Evolutionary conservation across 2,797 vertebrate species (phyloP).

Genomic region (Pangasius macronema): DNA sequence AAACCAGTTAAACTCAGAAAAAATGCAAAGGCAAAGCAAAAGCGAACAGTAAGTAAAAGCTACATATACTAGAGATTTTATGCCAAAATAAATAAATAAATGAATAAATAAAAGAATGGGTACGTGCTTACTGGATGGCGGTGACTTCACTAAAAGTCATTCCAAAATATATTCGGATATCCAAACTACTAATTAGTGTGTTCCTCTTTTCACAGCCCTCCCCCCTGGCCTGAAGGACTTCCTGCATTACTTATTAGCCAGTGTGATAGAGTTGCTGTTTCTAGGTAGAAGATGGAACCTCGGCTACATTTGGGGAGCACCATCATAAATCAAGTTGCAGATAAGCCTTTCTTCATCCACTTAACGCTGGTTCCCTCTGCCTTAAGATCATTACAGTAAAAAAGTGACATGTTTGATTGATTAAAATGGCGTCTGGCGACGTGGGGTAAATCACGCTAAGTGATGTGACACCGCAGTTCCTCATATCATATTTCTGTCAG

Average conservation of each 20-base stretch:
- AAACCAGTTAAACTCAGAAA: neutral
- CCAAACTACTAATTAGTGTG: no score
- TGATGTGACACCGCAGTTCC: slow-evolving; percentile 97
- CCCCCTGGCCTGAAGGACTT: slow-evolving; percentile 60
- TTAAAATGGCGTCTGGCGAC: slow-evolving; percentile 90
- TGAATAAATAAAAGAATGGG: neutral
- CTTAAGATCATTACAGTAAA: slow-evolving; percentile 90
- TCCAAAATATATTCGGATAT: no score
- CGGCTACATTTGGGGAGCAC: slow-evolving; percentile 70
- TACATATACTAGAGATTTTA: neutral
- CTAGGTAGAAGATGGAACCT: slow-evolving; percentile 62
- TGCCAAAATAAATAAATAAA: neutral
- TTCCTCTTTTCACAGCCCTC: no score
- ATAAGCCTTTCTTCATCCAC: slow-evolving; percentile 88
- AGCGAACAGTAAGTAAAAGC: no score
- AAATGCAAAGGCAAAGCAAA: neutral
- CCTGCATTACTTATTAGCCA: slow-evolving; percentile 70
- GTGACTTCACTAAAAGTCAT: no score
- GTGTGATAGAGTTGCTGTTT: slow-evolving; percentile 71
- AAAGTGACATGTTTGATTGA: slow-evolving; percentile 93
- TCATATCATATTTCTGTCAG: slow-evolving; percentile 97
- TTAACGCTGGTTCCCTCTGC: slow-evolving; percentile 83
- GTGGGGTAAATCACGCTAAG: slow-evolving; percentile 94
- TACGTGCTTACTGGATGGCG: neutral
- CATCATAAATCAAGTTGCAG: slow-evolving; percentile 85